Evolutionary conservation across 2,888 invertebrate genomes (phyloP).

Genomic region (Galeopsomyia nigrocyanea): DNA sequence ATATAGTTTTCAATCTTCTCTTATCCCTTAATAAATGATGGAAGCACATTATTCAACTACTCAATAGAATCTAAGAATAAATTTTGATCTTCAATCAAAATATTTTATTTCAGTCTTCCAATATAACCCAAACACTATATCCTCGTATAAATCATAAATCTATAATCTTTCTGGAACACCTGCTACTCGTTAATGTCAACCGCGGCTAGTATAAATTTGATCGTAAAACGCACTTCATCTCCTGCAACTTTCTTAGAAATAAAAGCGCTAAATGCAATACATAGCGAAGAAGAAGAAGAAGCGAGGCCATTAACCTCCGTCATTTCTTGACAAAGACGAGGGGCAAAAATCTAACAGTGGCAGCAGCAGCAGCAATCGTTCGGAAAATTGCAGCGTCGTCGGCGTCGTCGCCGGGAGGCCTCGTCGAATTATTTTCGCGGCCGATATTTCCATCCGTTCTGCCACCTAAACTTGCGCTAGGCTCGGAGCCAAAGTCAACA

Average conservation of each 20-base stretch:
- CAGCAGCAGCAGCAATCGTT: constrained; percentile 2
- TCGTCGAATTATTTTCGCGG: constrained; percentile 68
- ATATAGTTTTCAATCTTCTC: no score
- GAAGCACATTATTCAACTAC: no score
- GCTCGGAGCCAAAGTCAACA: constrained; percentile 66
- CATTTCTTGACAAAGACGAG: constrained; percentile 2
- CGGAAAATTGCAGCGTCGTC: constrained; percentile 18
- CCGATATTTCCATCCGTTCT: constrained; percentile 68
- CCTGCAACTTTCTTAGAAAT: not conserved
- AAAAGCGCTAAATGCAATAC: not conserved
- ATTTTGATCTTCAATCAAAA: no score
- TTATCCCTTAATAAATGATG: no score
- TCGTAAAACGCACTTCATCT: constrained; percentile 3
- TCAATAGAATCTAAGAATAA: no score
- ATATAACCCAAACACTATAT: not conserved
- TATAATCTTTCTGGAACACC: not conserved
- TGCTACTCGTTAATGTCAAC: constrained; percentile 5
- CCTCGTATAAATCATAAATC: constrained; percentile 32
- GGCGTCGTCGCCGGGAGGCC: constrained; percentile 41
- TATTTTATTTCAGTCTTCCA: not conserved
- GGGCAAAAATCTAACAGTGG: not conserved
- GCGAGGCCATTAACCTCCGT: constrained; percentile 11
- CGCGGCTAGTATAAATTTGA: not conserved
- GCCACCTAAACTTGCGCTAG: constrained; percentile 60
- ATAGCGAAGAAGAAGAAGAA: not conserved